phyloP scores from a whole-genome alignment of 1,140 invertebrate species.

The Sinonovacula constricta region DNA sequence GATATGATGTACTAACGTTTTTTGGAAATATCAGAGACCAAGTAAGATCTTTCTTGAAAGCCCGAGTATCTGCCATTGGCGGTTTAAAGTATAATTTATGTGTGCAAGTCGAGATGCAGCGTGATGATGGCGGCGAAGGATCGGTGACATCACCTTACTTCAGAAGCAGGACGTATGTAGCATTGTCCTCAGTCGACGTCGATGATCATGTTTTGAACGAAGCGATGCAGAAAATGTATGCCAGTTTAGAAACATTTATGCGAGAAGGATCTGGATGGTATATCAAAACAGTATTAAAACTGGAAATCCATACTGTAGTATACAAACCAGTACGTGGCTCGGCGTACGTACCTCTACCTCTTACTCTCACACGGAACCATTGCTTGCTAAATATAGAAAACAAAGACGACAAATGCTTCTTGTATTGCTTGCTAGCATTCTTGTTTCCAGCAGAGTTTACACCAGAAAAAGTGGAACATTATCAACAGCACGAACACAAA shows the following conservation, averaged over 20 bases:
- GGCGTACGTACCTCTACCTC: slow-evolving; percentile 1
- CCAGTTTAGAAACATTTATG: no score
- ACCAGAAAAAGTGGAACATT: slow-evolving; percentile 15
- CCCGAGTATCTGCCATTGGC: neutral
- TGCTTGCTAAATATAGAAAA: slow-evolving; percentile 18
- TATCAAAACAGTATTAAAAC: slow-evolving; percentile 6
- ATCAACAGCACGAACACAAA: slow-evolving; percentile 6
- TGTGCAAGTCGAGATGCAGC: slow-evolving; percentile 17
- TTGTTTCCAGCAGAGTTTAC: neutral
- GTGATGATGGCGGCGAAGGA: neutral
- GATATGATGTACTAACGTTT: slow-evolving; percentile 11
- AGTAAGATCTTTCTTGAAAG: slow-evolving; percentile 1
- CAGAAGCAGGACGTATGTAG: slow-evolving; percentile 11
- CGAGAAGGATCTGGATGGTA: slow-evolving; percentile 10
- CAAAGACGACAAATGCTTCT: slow-evolving; percentile 14
- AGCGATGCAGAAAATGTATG: no score
- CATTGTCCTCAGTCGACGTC: neutral
- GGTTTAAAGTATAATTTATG: slow-evolving; percentile 11
- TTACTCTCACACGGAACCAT: neutral
- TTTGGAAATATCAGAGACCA: slow-evolving; percentile 7
- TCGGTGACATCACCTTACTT: slow-evolving; percentile 1
- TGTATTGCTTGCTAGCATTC: slow-evolving; percentile 1
- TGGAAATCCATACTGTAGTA: neutral
- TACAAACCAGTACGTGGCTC: slow-evolving; percentile 14
- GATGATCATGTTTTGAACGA: slow-evolving; percentile 25